A percentile compares a stretch with the other conserved stretches of the same genome.
Evolutionary conservation across 2,113 vertebrate species (phyloP).

Genomic region (Cyanocitta stelleri): DNA sequence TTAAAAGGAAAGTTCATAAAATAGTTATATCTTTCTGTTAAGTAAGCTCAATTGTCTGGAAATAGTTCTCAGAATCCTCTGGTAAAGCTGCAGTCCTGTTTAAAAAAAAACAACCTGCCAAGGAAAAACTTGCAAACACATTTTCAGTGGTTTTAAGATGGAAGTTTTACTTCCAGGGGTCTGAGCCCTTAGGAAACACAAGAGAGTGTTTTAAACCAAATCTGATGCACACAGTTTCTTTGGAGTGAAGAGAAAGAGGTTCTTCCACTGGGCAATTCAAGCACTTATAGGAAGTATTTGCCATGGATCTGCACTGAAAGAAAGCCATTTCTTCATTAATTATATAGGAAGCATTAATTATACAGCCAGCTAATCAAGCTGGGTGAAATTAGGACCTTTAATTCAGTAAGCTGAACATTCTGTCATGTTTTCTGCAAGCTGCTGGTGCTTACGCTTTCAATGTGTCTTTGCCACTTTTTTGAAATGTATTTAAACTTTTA

Average conservation of each 20-base stretch:
- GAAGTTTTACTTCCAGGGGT: background rate
- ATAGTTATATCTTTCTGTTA: background rate
- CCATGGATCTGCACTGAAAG: background rate
- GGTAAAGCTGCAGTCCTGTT: background rate
- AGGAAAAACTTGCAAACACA: background rate
- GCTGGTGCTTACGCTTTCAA: background rate
- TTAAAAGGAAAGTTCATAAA: background rate
- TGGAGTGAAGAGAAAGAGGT: background rate
- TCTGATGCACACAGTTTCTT: background rate
- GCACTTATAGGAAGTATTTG: background rate
- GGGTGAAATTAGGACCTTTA: background rate
- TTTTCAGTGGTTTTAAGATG: background rate
- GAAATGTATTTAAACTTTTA: background rate
- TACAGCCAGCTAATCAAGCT: background rate
- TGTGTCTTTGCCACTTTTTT: background rate
- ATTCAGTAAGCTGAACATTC: background rate
- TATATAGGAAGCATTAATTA: background rate
- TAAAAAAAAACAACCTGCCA: background rate
- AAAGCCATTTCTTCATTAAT: background rate
- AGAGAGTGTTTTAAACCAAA: background rate
- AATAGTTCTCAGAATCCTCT: background rate
- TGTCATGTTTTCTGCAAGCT: background rate
- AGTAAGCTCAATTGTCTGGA: background rate
- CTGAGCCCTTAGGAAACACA: background rate
- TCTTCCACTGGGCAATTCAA: background rate